Conservation (phyloP, 1,140 invertebrate genomes). For the Drosophila erecta region DNA sequence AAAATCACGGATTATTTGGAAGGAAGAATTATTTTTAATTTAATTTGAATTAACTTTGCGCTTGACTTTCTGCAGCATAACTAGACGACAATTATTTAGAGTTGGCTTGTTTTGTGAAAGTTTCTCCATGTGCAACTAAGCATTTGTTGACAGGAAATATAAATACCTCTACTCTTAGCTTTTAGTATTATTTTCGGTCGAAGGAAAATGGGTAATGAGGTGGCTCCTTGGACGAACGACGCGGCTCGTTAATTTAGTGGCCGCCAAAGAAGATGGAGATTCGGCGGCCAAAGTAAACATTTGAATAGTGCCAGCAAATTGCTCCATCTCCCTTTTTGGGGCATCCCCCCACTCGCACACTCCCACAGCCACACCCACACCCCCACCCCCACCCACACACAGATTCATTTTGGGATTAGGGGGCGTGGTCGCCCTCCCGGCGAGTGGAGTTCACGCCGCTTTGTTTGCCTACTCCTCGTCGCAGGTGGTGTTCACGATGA, state of each 20-base stretch:
- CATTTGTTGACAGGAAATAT: background rate
- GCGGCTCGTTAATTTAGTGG: conserved; percentile 71
- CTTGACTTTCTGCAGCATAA: too few relatives aligned
- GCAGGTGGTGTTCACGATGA: conserved; percentile 72
- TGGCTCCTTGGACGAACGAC: conserved; percentile 43
- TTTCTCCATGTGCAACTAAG: background rate
- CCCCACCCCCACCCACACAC: too few relatives aligned
- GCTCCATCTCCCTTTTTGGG: background rate
- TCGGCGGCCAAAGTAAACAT: conserved; percentile 69
- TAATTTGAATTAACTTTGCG: too few relatives aligned
- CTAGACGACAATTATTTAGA: too few relatives aligned
- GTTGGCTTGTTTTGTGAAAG: background rate
- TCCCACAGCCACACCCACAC: too few relatives aligned
- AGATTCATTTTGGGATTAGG: background rate
- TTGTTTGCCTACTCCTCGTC: conserved; percentile 56
- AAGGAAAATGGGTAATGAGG: conserved; percentile 51
- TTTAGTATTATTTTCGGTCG: background rate
- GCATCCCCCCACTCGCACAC: background rate
- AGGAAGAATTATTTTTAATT: too few relatives aligned
- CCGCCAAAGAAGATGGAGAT: conserved; percentile 50
- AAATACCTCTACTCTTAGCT: too few relatives aligned
- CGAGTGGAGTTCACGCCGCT: conserved; percentile 50
- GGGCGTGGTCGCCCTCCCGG: conserved; percentile 26
- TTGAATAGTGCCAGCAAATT: conserved; percentile 45
- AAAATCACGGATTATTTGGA: too few relatives aligned